A percentile compares a stretch with the other conserved stretches of the same genome.
phyloP scores from a whole-genome alignment of 1,140 invertebrate species.

The Drosophila miranda region DNA sequence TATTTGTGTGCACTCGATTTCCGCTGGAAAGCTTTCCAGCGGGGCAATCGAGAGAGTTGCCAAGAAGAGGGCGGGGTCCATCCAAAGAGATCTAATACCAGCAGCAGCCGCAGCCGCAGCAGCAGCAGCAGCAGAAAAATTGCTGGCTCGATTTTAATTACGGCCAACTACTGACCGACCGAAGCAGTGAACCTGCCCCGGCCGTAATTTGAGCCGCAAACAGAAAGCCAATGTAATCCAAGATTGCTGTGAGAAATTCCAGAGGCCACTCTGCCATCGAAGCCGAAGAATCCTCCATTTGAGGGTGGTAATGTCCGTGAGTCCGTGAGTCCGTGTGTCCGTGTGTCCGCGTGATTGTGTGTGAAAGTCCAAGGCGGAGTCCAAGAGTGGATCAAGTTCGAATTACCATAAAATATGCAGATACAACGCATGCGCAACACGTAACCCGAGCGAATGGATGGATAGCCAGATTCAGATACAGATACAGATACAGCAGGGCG shows the following conservation, averaged over 20 bases:
- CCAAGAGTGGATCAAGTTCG: constrained; percentile 50
- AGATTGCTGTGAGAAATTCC: constrained; percentile 64
- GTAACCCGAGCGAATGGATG: constrained; percentile 47
- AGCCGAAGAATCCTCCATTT: constrained; percentile 28
- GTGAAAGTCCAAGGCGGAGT: constrained; percentile 51
- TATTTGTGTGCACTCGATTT: constrained; percentile 34
- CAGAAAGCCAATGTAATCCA: constrained; percentile 50
- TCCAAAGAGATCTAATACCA: constrained; percentile 49
- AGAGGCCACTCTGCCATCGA: constrained; percentile 17
- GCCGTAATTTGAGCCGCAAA: constrained; percentile 56
- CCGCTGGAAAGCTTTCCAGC: constrained; percentile 44
- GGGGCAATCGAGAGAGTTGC: constrained; percentile 9
- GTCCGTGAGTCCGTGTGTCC: too few species aligned
- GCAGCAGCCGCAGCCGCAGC: constrained; percentile 4
- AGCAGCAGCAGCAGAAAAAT: constrained; percentile 30
- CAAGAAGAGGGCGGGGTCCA: not conserved
- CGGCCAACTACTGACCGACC: constrained; percentile 25
- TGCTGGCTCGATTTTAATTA: constrained; percentile 62
- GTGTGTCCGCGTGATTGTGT: constrained; percentile 2
- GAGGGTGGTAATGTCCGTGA: constrained; percentile 14
- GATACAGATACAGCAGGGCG: constrained; percentile 12
- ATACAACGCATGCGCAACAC: constrained; percentile 69
- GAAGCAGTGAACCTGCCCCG: constrained; percentile 64
- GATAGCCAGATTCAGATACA: constrained; percentile 19
- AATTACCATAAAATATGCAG: constrained; percentile 76